A percentile compares a stretch with the other conserved stretches of the same genome.
phyloP scores from a whole-genome alignment of 1,140 invertebrate species.

The Helicoverpa zea region DNA sequence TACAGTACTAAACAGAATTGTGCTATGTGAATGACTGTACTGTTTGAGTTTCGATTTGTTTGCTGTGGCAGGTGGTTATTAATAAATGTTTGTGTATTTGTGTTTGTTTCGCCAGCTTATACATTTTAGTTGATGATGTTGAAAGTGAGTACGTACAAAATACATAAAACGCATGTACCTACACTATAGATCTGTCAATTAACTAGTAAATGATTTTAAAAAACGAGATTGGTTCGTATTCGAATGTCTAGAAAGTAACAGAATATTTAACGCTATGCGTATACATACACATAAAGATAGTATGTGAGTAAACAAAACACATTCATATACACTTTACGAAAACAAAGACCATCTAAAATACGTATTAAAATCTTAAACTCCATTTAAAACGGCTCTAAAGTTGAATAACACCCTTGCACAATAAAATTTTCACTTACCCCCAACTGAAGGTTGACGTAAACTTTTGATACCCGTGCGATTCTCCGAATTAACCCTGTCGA shows the following conservation, averaged over 20 bases:
- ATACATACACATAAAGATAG: too few species aligned
- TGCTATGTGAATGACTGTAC: conserved; percentile 15
- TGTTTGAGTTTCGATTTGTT: conserved; percentile 24
- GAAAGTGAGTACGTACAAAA: background rate
- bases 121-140: background rate
- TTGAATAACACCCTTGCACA: conserved; percentile 2
- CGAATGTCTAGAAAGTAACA: too few species aligned
- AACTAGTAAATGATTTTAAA: too few species aligned
- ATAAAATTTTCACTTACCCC: conserved; percentile 43
- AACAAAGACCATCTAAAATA: background rate
- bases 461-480: conserved; percentile 57
- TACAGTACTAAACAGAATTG: background rate
- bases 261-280: too few species aligned
- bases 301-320: too few species aligned
- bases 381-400: conserved; percentile 8
- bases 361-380: background rate
- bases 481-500: conserved; percentile 61
- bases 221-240: too few species aligned
- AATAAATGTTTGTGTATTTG: conserved; percentile 32
- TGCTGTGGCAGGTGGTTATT: conserved; percentile 11
- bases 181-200: too few species aligned
- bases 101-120: conserved; percentile 6
- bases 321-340: background rate
- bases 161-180: too few species aligned
- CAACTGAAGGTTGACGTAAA: conserved; percentile 42